Evolutionary conservation across 2,797 vertebrate genomes (phyloP).

Genomic region (Sphaeramia orbicularis): DNA sequence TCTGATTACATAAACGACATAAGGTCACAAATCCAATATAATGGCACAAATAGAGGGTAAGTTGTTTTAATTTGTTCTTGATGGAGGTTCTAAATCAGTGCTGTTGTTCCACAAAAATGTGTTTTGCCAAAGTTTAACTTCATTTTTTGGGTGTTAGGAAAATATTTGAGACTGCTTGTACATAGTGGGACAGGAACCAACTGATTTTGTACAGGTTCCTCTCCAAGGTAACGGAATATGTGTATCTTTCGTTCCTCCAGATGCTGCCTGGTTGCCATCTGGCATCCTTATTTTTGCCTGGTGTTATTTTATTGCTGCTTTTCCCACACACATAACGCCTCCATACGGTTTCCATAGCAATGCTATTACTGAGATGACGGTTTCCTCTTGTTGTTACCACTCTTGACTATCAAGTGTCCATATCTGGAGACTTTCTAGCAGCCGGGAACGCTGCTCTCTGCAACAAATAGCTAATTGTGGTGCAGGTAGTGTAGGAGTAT

Average conservation of each 20-base stretch:
- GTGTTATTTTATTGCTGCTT: slow-evolving; percentile 73
- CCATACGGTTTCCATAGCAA: slow-evolving; percentile 84
- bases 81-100: background rate
- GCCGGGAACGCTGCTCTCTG: slow-evolving; percentile 57
- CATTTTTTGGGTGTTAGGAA: background rate
- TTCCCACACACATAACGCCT: slow-evolving; percentile 78
- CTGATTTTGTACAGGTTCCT: slow-evolving; percentile 10
- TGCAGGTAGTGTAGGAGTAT: slow-evolving; percentile 65
- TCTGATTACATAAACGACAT: slow-evolving; percentile 6
- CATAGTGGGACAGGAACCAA: too few species aligned
- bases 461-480: slow-evolving; percentile 68
- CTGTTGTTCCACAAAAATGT: background rate
- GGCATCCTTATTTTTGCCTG: slow-evolving; percentile 69
- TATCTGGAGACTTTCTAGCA: slow-evolving; percentile 75
- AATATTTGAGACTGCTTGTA: background rate
- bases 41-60: background rate
- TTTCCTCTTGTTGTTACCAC: slow-evolving; percentile 69
- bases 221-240: slow-evolving; percentile 42
- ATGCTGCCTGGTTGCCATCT: slow-evolving; percentile 73
- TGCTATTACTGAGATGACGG: slow-evolving; percentile 74
- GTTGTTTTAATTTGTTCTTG: background rate
- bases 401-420: slow-evolving; percentile 79
- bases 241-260: slow-evolving; percentile 57
- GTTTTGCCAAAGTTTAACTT: slow-evolving; percentile 1
- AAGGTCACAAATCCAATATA: slow-evolving; percentile 37